Base-by-base conservation (phyloP, 1,140 invertebrate genomes). In the Pseudoatta argentina region DNA sequence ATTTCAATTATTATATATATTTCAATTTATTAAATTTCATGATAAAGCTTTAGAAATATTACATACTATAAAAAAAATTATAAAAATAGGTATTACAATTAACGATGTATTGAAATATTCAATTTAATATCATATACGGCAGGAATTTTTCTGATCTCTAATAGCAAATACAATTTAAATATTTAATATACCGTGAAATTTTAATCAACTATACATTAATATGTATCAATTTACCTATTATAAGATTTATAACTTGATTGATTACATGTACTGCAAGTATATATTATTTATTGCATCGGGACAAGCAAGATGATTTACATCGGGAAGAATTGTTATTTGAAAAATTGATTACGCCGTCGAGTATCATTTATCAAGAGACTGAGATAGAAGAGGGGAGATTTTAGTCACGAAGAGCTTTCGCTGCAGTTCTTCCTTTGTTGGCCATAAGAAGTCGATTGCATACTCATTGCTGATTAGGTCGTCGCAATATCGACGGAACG, bases 381-480 rank as follows among this genome's bases (percentile, higher is more conserved):
- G 44, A 6, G 10, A 55, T 55, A 66, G 3, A 79, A 55, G 63
- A 69, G 30, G 10, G 48, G 14, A 67, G 55, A 67, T 69, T 79
- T 78, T 12, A 78, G 24, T 24, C 63, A 39, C n/a, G 10, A 69
- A 44, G 14, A 79, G n/a, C 63, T 55, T 24, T 79, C 48, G n/a
- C 44, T 14, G 8, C 27, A 69, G 72, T 73, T 73, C 67, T 73
- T 21, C 18, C 7, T 12, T 48, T 21, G 3, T 24, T 12, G 24
- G 7, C 10, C 10, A 8, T 78, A 51, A 77, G 18, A 77, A 78
- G 75, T 48, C 39, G 59, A 64, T 78, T 63, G 69, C 55, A 55
- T 61, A 83, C 55, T 83, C 39, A 73, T 61, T 73, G 67, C 8
- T 44, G 55, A 83, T 82, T 61, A 82, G 18, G 39, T 61, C 69